Base-by-base conservation (phyloP, 2,797 vertebrate species). In the Iguana delicatissima region DNA sequence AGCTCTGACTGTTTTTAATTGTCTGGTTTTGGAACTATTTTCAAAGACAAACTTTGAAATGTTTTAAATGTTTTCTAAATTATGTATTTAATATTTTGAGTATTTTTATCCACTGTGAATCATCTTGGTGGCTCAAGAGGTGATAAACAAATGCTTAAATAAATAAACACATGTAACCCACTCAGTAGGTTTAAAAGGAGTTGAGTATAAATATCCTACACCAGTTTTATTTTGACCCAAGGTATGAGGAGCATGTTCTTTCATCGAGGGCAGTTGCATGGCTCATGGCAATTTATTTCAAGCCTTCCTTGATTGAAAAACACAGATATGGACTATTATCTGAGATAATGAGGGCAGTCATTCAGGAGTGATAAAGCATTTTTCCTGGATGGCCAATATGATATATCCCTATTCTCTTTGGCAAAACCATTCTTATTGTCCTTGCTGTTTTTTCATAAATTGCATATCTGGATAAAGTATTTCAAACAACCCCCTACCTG, bases 401-500 rank as follows among this genome's bases (percentile, higher is more conserved):
- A 84, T 42, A 86, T 22, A 38, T 38, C 24, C 8, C 79, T 55
- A 16, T n/a, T 2, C 10, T 16, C n/a, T 69, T 69, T 26, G 46
- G 29, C 80, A 73, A 80, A 57, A n/a, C 3, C 0, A 4, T 9
- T 6, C 9, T 13, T 20, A 2, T 1, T 16, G 1, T 42, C 16
- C 20, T 29, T 69, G 13, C 9, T 72, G 42, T 46, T 64, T 50
- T n/a, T 86, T 73, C 50, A 73, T 0, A 12, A 46, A 82, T 3
- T 74, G 32, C 8, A 77, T 42, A 38, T 29, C 46, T 52, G n/a
- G 10, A 72, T 29, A 24, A 32, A 64, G 12, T 69, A 32, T 3
- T 32, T 29, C 10, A 69, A 69, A 69, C 29, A 14, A 38, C 26
- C 5, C 79, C 94, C 4, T 97, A 99, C 99, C 99, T 98, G 98